Percentiles rank a stretch among this genome's conserved stretches.
Evolutionary conservation across 2,888 invertebrate species (phyloP).

Genomic region (Eudasyphora cyanicolor): DNA sequence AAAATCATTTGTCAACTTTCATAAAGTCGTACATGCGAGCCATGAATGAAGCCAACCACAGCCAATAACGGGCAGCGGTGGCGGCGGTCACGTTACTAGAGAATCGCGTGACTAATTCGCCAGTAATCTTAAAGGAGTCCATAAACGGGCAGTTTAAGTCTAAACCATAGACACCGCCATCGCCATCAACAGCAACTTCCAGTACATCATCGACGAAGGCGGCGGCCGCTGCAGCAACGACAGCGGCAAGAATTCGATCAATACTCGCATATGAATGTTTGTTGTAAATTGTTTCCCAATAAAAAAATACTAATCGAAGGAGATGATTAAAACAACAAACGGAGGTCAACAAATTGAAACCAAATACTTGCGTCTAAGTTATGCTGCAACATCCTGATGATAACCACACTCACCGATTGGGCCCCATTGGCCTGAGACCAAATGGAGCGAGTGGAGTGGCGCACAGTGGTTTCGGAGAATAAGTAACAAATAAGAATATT

Average conservation of each 20-base stretch:
- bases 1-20: slow-evolving; percentile 66
- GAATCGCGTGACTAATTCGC: slow-evolving; percentile 65
- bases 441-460: not conserved
- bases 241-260: slow-evolving; percentile 10
- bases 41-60: slow-evolving; percentile 4
- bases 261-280: slow-evolving; percentile 10
- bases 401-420: slow-evolving; percentile 3
- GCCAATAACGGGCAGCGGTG: not conserved
- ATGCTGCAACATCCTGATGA: slow-evolving; percentile 63
- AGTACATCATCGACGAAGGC: too few relatives aligned
- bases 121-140: slow-evolving; percentile 52
- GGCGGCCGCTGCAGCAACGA: not conserved
- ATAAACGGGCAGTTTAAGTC: slow-evolving; percentile 44
- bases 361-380: slow-evolving; percentile 75
- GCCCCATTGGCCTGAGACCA: not conserved
- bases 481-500: too few relatives aligned
- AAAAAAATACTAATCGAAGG: slow-evolving; percentile 46
- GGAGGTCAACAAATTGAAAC: slow-evolving; percentile 78
- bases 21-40: slow-evolving; percentile 43
- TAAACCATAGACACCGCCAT: not conserved
- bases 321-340: slow-evolving; percentile 39
- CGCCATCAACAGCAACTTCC: not conserved
- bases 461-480: not conserved
- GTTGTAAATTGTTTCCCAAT: slow-evolving; percentile 15
- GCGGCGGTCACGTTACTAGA: slow-evolving; percentile 44